Evolutionary conservation across 2,888 invertebrate genomes (phyloP).

Genomic region (Glyphotaelius pellucidus): DNA sequence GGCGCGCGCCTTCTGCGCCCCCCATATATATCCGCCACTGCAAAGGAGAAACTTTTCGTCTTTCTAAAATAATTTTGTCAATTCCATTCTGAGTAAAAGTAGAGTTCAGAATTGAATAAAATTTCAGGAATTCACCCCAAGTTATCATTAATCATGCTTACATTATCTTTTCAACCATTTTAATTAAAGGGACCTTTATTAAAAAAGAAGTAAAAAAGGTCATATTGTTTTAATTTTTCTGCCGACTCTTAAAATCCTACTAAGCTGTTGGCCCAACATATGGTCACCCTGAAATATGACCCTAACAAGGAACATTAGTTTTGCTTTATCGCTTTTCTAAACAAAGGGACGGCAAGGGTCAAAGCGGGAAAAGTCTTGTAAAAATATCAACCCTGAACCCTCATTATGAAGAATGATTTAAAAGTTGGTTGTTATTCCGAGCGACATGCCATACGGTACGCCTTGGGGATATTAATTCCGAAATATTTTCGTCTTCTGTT

Average conservation of each 20-base stretch:
- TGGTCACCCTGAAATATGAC: slow-evolving; percentile 45
- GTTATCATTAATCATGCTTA: neutral
- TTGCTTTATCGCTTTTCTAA: slow-evolving; percentile 31
- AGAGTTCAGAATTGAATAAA: neutral
- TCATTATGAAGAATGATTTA: neutral
- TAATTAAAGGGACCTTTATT: slow-evolving; percentile 20
- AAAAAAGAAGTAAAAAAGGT: slow-evolving; percentile 4
- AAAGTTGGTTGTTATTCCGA: neutral
- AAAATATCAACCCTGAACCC: neutral
- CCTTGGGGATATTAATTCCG: neutral
- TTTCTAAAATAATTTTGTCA: neutral
- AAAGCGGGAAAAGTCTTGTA: neutral
- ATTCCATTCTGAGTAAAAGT: neutral
- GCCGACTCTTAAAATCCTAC: slow-evolving; percentile 28
- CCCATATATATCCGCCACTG: too few relatives aligned
- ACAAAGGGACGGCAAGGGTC: slow-evolving; percentile 17
- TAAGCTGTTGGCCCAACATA: slow-evolving; percentile 38
- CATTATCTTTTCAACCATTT: neutral
- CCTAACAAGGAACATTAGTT: slow-evolving; percentile 36
- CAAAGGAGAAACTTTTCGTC: too few relatives aligned
- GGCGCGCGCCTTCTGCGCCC: too few relatives aligned
- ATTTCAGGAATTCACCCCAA: neutral
- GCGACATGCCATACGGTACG: neutral
- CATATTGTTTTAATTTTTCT: slow-evolving; percentile 37
- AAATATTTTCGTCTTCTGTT: neutral